Conservation (phyloP, 2,113 vertebrate genomes). For the Pseudopipra pipra region DNA sequence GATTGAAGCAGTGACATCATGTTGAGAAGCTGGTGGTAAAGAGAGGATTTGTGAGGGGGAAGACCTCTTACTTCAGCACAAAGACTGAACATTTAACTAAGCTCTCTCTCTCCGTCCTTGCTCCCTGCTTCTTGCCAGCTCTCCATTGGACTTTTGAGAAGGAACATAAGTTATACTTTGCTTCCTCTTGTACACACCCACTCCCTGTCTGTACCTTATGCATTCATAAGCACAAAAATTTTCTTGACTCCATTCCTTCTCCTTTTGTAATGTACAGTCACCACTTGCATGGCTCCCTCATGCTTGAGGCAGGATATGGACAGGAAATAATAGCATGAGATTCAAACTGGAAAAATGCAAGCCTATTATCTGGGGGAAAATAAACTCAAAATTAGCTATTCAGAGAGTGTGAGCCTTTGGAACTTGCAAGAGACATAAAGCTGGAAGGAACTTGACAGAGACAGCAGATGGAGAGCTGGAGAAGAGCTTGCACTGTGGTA, state of each 20-base stretch:
- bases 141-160: not conserved
- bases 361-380: constrained; percentile 60
- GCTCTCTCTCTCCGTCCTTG: not conserved
- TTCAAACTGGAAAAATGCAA: constrained; percentile 66
- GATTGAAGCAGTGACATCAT: not conserved
- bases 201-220: not conserved
- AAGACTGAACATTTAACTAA: not conserved
- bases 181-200: not conserved
- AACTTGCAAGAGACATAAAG: constrained; percentile 17
- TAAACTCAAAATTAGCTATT: constrained; percentile 53
- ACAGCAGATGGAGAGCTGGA: not conserved
- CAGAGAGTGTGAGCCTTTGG: constrained; percentile 21
- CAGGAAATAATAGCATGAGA: constrained; percentile 57
- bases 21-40: not conserved
- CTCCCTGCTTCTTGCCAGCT: not conserved
- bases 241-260: not conserved
- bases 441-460: not conserved
- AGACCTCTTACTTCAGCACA: not conserved
- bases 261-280: constrained; percentile 42
- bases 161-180: not conserved
- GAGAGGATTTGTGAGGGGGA: not conserved
- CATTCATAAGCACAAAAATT: not conserved
- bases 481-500: not conserved
- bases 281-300: constrained; percentile 23
- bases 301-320: constrained; percentile 58